A percentile compares a stretch with the other conserved stretches of the same genome.
phyloP scores from a whole-genome alignment of 1,140 invertebrate genomes.

The Leptinotarsa undecemlineata region DNA sequence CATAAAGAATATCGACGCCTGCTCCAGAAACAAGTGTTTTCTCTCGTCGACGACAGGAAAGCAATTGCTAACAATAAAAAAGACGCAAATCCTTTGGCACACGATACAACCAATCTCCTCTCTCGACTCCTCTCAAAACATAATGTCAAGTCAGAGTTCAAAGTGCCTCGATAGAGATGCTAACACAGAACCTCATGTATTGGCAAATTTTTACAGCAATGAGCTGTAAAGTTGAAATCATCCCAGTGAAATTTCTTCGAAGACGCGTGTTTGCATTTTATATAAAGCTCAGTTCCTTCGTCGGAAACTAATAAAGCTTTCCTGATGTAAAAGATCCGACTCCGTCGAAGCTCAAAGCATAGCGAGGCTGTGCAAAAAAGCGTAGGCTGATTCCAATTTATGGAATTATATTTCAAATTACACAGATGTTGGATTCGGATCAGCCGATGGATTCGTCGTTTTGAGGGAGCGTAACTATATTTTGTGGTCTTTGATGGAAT shows the following conservation, averaged over 20 bases:
- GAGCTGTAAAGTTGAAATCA: conserved; percentile 34
- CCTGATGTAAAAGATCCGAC: conserved; percentile 34
- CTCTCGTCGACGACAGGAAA: too few species aligned
- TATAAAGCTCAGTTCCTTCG: conserved; percentile 37
- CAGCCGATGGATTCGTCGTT: not conserved
- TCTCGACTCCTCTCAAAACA: too few species aligned
- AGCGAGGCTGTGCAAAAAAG: conserved; percentile 34
- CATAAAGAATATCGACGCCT: too few species aligned
- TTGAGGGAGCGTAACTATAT: not conserved
- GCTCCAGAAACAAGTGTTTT: too few species aligned
- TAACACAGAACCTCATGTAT: conserved; percentile 22
- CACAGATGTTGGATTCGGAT: conserved; percentile 36
- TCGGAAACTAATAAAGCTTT: conserved; percentile 41
- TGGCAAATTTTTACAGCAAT: conserved; percentile 30
- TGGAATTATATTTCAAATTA: conserved; percentile 41
- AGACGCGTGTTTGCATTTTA: conserved; percentile 40
- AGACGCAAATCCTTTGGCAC: too few species aligned
- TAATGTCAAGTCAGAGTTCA: not conserved
- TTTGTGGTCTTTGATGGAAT: not conserved
- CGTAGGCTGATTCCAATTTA: conserved; percentile 29
- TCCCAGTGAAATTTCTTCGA: conserved; percentile 35
- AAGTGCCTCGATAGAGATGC: not conserved
- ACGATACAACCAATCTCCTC: too few species aligned
- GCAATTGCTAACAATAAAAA: too few species aligned
- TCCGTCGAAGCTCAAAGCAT: conserved; percentile 27